These are phyloP conservation scores for Anhinga rufa DNA, from an alignment of 2,113 vertebrate genomes.

Conservation along the genomic window DNA sequence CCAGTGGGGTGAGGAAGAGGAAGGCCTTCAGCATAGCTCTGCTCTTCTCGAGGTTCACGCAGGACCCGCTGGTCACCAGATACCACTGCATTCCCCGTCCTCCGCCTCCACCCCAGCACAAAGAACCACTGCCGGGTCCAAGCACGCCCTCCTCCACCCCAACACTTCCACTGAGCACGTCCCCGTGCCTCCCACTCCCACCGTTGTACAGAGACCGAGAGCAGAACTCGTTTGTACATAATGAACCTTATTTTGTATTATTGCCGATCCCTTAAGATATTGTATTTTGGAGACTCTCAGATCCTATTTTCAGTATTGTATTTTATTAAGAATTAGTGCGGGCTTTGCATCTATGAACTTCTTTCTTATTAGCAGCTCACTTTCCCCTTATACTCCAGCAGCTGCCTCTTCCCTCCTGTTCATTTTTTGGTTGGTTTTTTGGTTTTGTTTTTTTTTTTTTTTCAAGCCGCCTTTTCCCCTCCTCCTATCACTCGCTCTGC, in stretches of 20 bases:
- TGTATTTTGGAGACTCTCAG: conserved; percentile 77
- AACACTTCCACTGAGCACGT: background rate
- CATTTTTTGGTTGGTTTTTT: background rate
- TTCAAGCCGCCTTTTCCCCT: conserved; percentile 30
- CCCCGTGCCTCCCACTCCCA: conserved; percentile 42
- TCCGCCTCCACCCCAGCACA: background rate
- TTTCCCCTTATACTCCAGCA: conserved; percentile 51
- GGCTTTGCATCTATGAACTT: conserved; percentile 69
- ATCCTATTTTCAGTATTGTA: conserved; percentile 78
- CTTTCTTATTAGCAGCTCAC: conserved; percentile 16
- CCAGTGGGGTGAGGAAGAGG: background rate
- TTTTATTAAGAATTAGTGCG: conserved; percentile 79
- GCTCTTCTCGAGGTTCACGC: background rate
- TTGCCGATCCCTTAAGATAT: conserved; percentile 77
- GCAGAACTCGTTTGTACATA: conserved; percentile 84
- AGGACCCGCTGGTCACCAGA: background rate
- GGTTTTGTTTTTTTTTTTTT: background rate
- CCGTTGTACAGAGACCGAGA: conserved; percentile 79
- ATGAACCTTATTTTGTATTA: conserved; percentile 84
- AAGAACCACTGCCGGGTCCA: conserved; percentile 59
- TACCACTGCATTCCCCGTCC: conserved; percentile 18
- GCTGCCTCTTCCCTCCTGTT: conserved; percentile 29
- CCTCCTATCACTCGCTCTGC: conserved; percentile 65
- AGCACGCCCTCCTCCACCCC: background rate
- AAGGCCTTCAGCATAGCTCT: background rate